These are phyloP conservation scores for Callionymus lyra DNA, from an alignment of 2,113 vertebrate genomes.

Conservation along the genomic window DNA sequence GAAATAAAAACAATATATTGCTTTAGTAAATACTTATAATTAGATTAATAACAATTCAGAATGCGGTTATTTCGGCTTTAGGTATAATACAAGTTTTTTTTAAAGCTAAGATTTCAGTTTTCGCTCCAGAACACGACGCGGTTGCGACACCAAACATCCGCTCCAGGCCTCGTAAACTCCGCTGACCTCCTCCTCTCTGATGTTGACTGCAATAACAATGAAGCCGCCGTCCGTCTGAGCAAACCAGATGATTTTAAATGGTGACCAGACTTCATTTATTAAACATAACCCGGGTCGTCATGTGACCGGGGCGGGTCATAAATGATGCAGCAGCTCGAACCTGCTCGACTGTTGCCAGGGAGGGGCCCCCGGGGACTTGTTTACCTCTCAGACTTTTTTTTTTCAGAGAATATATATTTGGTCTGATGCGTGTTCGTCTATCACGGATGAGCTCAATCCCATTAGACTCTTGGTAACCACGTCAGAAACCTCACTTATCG, in stretches of 20 bases:
- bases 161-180: neutral
- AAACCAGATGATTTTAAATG: constrained; percentile 1
- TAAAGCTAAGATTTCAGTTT: no score
- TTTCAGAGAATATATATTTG: neutral
- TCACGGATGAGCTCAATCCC: constrained; percentile 1
- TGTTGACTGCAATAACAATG: neutral
- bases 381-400: neutral
- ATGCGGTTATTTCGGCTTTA: no score
- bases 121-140: no score
- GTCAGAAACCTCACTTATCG: constrained; percentile 1
- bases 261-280: constrained; percentile 22
- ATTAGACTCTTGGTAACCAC: neutral
- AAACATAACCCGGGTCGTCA: constrained; percentile 19
- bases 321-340: constrained; percentile 36
- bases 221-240: neutral
- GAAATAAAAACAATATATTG: no score
- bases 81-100: no score
- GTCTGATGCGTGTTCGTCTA: no score
- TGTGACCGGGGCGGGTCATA: constrained; percentile 41
- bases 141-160: neutral
- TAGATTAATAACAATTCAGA: no score
- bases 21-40: no score
- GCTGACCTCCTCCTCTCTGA: neutral
- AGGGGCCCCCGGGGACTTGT: constrained; percentile 1
- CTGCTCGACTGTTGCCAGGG: constrained; percentile 31